Conservation (phyloP, 2,888 invertebrate species). For the Latrodectus elegans region DNA sequence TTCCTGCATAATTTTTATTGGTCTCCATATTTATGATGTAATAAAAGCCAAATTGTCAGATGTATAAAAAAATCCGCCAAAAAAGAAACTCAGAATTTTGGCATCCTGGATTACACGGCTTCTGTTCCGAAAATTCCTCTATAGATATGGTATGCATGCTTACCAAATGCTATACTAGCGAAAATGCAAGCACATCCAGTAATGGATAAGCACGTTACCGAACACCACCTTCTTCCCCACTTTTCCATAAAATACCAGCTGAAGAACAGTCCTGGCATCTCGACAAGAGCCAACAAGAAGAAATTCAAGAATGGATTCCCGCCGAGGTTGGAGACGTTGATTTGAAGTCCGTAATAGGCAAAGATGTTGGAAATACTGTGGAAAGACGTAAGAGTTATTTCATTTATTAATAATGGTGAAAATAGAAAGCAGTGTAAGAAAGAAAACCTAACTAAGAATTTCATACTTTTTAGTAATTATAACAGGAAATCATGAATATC, state of each 20-base stretch:
- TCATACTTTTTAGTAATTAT: too few relatives aligned
- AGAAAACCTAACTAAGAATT: too few relatives aligned
- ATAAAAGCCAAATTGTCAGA: too few relatives aligned
- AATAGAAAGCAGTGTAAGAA: too few relatives aligned
- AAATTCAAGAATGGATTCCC: conserved; percentile 82
- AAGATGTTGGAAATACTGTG: conserved; percentile 57
- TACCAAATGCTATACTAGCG: conserved; percentile 6
- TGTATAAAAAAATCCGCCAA: too few relatives aligned
- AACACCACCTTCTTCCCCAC: conserved; percentile 77
- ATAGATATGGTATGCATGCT: not conserved
- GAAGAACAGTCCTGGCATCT: conserved; percentile 80
- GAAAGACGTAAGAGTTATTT: not conserved
- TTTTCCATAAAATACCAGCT: conserved; percentile 77
- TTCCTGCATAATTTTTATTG: too few relatives aligned
- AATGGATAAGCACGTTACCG: conserved; percentile 38
- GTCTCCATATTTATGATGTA: too few relatives aligned
- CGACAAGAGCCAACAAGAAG: conserved; percentile 80
- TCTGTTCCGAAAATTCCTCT: too few relatives aligned
- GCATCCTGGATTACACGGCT: too few relatives aligned
- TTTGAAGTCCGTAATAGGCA: conserved; percentile 73
- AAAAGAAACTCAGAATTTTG: too few relatives aligned
- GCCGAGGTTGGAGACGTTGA: conserved; percentile 75
- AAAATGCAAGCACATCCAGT: conserved; percentile 50
- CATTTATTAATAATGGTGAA: too few relatives aligned
- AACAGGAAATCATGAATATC: too few relatives aligned